A percentile compares a stretch with the other conserved stretches of the same genome.
Conservation (phyloP, 2,888 invertebrate species). For the Criorhina ranunculi region DNA sequence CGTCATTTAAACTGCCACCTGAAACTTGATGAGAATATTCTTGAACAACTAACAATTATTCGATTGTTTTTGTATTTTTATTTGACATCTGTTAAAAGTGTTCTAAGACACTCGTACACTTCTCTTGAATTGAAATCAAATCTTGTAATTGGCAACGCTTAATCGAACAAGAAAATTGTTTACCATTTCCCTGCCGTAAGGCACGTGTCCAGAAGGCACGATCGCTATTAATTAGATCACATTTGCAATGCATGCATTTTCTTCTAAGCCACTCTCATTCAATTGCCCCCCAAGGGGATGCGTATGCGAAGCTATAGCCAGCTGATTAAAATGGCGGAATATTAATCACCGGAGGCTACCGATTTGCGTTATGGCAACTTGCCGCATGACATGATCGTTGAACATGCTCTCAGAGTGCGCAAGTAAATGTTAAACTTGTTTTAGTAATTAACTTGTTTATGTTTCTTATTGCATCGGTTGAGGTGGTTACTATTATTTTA, state of each 20-base stretch:
- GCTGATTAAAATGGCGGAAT: conserved; percentile 12
- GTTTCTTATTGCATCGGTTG: background rate
- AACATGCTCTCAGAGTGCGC: conserved; percentile 19
- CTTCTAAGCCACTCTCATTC: conserved; percentile 4
- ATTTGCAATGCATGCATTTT: conserved; percentile 21
- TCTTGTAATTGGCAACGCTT: background rate
- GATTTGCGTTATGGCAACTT: conserved; percentile 34
- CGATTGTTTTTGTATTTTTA: background rate
- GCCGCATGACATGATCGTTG: conserved; percentile 47
- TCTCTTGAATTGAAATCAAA: conserved; percentile 5
- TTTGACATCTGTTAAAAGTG: conserved; percentile 14
- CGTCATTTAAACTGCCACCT: conserved; percentile 30
- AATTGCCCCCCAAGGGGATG: conserved; percentile 54
- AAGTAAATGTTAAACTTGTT: conserved; percentile 22
- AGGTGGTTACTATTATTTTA: background rate
- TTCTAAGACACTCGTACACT: too few species aligned
- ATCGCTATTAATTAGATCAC: conserved; percentile 30
- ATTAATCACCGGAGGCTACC: conserved; percentile 54
- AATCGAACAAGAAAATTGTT: conserved; percentile 16
- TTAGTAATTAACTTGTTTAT: conserved; percentile 25
- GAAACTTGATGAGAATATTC: conserved; percentile 9
- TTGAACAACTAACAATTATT: background rate
- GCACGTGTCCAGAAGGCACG: conserved; percentile 47
- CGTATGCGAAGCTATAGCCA: conserved; percentile 21
- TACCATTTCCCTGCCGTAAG: background rate